Conservation (phyloP, 2,888 invertebrate genomes). For the Acanthosepion lycidas region DNA sequence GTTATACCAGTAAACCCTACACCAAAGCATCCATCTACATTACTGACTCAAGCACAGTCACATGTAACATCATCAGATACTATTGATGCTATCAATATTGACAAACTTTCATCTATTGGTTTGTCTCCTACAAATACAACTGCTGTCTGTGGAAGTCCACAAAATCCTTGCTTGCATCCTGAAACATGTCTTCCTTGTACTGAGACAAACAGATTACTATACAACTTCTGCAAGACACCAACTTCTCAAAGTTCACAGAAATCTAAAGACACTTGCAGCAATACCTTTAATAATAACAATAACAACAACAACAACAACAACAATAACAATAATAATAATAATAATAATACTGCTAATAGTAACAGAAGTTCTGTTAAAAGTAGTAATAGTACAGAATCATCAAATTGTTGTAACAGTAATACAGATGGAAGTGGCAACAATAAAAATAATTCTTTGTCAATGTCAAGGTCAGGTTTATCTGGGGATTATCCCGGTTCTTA, state of each 20-base stretch:
- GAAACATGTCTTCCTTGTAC: background rate
- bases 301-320: background rate
- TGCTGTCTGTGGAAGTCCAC: background rate
- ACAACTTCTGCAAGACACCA: background rate
- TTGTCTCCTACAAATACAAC: background rate
- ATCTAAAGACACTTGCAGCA: background rate
- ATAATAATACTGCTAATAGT: background rate
- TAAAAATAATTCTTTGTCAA: background rate
- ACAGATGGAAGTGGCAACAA: background rate
- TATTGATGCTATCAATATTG: background rate
- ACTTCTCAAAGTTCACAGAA: background rate
- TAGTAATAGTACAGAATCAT: background rate
- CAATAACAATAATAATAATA: background rate
- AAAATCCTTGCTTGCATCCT: background rate
- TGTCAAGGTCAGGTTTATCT: conserved; percentile 1
- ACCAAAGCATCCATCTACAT: background rate
- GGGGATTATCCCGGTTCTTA: background rate
- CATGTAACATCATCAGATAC: background rate
- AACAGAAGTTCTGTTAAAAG: background rate
- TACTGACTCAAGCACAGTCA: background rate
- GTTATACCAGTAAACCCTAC: background rate
- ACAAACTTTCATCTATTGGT: background rate
- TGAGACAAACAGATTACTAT: background rate
- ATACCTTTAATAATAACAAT: background rate
- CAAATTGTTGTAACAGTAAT: background rate